Evolutionary conservation across 2,888 invertebrate species (phyloP), one percentile per base, ranked within the genome.

Genomic region (Hylaea fasciaria): DNA sequence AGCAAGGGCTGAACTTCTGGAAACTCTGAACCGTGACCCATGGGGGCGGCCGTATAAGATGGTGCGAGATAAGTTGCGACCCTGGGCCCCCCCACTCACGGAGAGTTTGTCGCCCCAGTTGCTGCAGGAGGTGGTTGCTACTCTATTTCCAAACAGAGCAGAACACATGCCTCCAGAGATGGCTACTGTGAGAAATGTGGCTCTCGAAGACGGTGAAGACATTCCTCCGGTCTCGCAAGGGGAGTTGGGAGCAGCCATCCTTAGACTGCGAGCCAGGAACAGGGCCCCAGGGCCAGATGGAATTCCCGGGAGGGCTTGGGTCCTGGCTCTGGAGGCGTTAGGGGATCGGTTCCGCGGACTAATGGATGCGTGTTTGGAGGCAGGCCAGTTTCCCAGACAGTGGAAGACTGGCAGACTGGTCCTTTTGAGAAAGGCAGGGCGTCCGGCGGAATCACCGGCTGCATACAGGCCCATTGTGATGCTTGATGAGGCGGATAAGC

Each of bases 81-180:
- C 56, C 14, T 56, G 51, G 61, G 56, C 52, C 4, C 56, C 56
- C 8, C 61, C 56, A 4, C 40, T 61, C 1, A 56, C 52, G 5
- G 45, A 61, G 13, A 49, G 43, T 32, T 28, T 50, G 0, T 14
- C 32, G 8, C 28, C 32, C 14, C 13, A 12, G 1, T 14, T 55
- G 12, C 28, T 60, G 0, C 11, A 37, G 11, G 45, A 46, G 1
- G 50, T 51, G 0, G 32, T 43, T 0, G 16, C 17, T 37, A 11
- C 37, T 5, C 37, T 37, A 11, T 37, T 37, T 37, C 37, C 37
- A 11, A 37, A 11, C 37, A 37, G 37, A 37, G 37, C 37, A 11
- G 37, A 37, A 11, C 37, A 37, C 9, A 2, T 2, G 11, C 37
- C 37, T 11, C 37, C 37, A 5, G 11, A 2, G 11, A 37, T 37